These are phyloP conservation scores for Ennomos erosarius DNA, from an alignment of 2,888 invertebrate species.

Conservation along the genomic window DNA sequence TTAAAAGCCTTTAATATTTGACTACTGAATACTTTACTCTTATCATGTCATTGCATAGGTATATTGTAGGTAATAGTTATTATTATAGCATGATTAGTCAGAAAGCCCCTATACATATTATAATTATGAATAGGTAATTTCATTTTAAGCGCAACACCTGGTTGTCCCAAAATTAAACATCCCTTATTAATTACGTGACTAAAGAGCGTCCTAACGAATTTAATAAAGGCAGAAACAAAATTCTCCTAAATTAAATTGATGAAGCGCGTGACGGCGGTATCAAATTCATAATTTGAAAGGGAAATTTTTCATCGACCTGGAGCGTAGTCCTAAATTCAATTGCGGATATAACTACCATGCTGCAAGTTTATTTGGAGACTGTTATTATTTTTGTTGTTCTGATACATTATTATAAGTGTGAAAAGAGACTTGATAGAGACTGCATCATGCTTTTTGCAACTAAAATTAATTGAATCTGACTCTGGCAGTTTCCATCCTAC, in stretches of 20 bases:
- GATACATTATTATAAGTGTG: too few relatives aligned
- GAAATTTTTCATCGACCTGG: constrained; percentile 74
- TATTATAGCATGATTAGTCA: too few relatives aligned
- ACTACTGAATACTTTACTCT: too few relatives aligned
- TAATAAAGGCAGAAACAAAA: constrained; percentile 60
- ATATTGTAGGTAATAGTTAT: too few relatives aligned
- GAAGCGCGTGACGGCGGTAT: constrained; percentile 72
- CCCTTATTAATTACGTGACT: constrained; percentile 51
- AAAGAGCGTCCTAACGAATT: constrained; percentile 48
- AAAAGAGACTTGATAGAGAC: too few relatives aligned
- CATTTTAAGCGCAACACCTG: background rate
- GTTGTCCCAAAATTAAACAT: constrained; percentile 37
- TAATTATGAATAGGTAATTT: too few relatives aligned
- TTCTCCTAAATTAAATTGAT: constrained; percentile 72
- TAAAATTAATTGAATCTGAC: too few relatives aligned
- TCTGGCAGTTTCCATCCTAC: too few relatives aligned
- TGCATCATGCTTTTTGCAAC: too few relatives aligned
- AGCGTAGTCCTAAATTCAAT: constrained; percentile 75
- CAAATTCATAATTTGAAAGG: constrained; percentile 75
- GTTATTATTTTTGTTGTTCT: background rate
- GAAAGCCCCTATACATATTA: too few relatives aligned
- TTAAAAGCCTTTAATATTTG: too few relatives aligned
- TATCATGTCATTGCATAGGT: too few relatives aligned
- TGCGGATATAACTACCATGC: constrained; percentile 46
- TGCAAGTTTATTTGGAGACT: background rate